Conservation (phyloP, 2,888 invertebrate species). For the Torymus auratus region DNA sequence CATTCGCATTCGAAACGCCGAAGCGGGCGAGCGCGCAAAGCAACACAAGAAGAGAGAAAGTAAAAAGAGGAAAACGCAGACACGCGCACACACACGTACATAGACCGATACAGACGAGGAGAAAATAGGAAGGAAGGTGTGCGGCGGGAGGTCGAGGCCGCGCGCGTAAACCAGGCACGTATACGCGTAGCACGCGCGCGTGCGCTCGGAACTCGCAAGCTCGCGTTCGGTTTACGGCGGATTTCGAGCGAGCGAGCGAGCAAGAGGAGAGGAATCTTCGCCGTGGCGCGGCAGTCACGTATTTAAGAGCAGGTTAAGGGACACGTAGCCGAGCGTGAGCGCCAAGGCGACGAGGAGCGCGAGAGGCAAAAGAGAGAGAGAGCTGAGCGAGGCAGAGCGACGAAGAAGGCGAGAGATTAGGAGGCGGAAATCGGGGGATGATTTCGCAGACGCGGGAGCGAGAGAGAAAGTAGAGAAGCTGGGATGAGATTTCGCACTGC, state of each 20-base stretch:
- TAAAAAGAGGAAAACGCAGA: too few species aligned
- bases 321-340: slow-evolving; percentile 69
- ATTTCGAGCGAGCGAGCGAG: slow-evolving; percentile 61
- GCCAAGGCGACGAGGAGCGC: slow-evolving; percentile 42
- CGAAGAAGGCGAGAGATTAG: slow-evolving; percentile 31
- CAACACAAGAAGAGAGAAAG: too few species aligned
- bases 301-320: slow-evolving; percentile 73
- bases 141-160: not conserved
- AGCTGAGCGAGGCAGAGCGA: slow-evolving; percentile 50
- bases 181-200: slow-evolving; percentile 42
- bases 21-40: too few species aligned
- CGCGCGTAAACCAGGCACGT: slow-evolving; percentile 51
- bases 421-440: slow-evolving; percentile 48
- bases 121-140: slow-evolving; percentile 1
- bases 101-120: not conserved
- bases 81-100: too few species aligned
- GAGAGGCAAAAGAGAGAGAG: slow-evolving; percentile 55
- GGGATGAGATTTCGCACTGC: slow-evolving; percentile 45
- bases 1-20: too few species aligned
- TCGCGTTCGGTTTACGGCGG: slow-evolving; percentile 65
- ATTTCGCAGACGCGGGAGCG: slow-evolving; percentile 30
- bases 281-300: slow-evolving; percentile 72
- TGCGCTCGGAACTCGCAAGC: slow-evolving; percentile 53
- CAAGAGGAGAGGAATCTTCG: slow-evolving; percentile 61
- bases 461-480: slow-evolving; percentile 18